phyloP scores from a whole-genome alignment of 2,797 vertebrate genomes.

The Gephyroberyx darwinii region DNA sequence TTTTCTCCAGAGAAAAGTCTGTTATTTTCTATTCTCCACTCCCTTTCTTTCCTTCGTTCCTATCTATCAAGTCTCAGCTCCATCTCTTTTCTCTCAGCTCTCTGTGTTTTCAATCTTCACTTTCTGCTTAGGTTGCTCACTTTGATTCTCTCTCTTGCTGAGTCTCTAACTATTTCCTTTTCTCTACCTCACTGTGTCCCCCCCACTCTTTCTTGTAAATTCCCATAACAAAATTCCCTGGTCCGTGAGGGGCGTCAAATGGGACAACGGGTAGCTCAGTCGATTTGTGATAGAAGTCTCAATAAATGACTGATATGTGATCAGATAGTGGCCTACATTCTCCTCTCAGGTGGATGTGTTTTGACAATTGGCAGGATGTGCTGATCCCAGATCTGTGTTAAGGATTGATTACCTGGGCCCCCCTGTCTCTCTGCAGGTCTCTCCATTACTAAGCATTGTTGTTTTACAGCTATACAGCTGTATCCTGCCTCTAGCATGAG shows the following conservation, averaged over 20 bases:
- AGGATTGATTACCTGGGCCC: constrained; percentile 38
- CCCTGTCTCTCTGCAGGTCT: constrained; percentile 12
- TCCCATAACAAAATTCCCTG: not conserved
- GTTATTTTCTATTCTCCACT: constrained; percentile 24
- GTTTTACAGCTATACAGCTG: constrained; percentile 67
- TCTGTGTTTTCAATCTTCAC: constrained; percentile 32
- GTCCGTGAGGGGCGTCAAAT: constrained; percentile 8
- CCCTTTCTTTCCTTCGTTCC: constrained; percentile 28
- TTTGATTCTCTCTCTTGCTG: not conserved
- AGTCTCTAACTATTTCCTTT: constrained; percentile 10
- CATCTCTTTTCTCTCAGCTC: constrained; percentile 37
- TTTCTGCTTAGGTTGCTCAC: constrained; percentile 9
- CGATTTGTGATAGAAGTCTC: constrained; percentile 36
- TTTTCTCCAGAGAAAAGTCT: constrained; percentile 37
- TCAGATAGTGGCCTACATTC: no score
- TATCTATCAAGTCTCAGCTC: constrained; percentile 10
- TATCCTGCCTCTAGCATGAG: constrained; percentile 74
- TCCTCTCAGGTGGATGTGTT: constrained; percentile 7
- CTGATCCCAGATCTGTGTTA: constrained; percentile 49
- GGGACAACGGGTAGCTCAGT: constrained; percentile 8
- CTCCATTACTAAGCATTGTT: constrained; percentile 57
- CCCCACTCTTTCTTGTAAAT: constrained; percentile 59
- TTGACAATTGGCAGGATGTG: constrained; percentile 48
- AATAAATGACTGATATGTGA: no score
- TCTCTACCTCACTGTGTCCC: constrained; percentile 51